phyloP scores from a whole-genome alignment of 1,140 invertebrate species.

The Ostrea edulis region DNA sequence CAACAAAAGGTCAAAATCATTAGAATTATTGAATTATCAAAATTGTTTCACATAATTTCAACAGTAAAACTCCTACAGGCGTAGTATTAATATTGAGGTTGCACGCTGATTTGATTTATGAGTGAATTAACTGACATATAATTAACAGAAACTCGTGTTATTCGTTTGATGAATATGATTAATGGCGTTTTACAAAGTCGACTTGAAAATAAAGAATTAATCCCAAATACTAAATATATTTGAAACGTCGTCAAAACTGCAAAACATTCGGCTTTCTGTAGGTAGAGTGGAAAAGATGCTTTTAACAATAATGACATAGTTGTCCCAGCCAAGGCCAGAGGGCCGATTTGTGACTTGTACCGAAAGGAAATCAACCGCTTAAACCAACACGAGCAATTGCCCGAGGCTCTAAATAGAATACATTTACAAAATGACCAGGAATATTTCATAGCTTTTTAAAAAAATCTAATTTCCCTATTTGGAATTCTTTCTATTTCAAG shows the following conservation, averaged over 20 bases:
- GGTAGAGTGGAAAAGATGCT: neutral
- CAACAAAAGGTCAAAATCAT: neutral
- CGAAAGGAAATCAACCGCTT: constrained; percentile 18
- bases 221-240: neutral
- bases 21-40: neutral
- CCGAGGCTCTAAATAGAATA: neutral
- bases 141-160: neutral
- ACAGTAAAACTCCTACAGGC: constrained; percentile 5
- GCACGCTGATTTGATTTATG: constrained; percentile 12
- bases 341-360: constrained; percentile 26
- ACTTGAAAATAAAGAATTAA: neutral
- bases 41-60: neutral
- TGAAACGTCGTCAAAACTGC: neutral
- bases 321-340: constrained; percentile 21
- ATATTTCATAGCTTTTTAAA: neutral
- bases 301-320: constrained; percentile 2
- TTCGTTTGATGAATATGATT: constrained; percentile 26
- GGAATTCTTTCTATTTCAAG: constrained; percentile 1
- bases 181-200: neutral
- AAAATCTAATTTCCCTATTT: neutral
- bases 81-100: constrained; percentile 14
- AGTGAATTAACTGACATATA: neutral
- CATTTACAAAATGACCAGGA: neutral
- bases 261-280: neutral
- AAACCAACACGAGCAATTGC: constrained; percentile 13